These are phyloP conservation scores for Zoanthus sansibaricus DNA, from an alignment of 92 coral and sea anemone genomes.

Conservation along the genomic window DNA sequence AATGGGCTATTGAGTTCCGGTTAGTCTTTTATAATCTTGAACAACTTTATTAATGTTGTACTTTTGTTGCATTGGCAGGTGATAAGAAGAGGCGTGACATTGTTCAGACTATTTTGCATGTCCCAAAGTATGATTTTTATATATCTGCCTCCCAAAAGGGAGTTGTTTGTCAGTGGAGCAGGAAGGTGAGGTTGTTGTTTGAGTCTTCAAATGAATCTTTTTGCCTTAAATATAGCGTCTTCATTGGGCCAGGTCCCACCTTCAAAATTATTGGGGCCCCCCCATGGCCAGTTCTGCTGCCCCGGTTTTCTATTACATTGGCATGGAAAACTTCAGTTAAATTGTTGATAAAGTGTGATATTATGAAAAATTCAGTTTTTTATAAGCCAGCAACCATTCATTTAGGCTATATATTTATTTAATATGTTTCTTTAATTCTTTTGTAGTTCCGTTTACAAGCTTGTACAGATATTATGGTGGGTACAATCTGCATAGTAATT, in stretches of 20 bases:
- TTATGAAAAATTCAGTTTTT: too few relatives aligned
- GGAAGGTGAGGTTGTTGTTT: conserved; percentile 63
- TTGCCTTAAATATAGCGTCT: neutral
- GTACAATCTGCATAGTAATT: conserved; percentile 33
- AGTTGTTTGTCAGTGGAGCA: conserved; percentile 95
- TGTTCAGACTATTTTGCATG: conserved; percentile 88
- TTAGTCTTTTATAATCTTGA: too few relatives aligned
- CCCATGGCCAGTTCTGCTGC: too few relatives aligned
- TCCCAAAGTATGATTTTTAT: conserved; percentile 92
- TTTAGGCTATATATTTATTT: neutral
- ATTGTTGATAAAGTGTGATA: too few relatives aligned
- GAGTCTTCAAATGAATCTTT: neutral
- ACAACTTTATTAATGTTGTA: too few relatives aligned
- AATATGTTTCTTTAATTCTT: conserved; percentile 5
- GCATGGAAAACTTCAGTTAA: too few relatives aligned
- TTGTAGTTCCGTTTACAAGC: conserved; percentile 90
- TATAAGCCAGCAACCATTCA: neutral
- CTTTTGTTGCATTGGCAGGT: conserved; percentile 55
- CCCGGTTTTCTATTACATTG: too few relatives aligned
- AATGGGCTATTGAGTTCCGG: too few relatives aligned
- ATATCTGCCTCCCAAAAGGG: conserved; percentile 97
- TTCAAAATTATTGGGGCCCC: too few relatives aligned
- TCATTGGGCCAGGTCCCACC: too few relatives aligned
- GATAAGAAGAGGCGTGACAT: conserved; percentile 98
- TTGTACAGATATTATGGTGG: conserved; percentile 86